Percentiles rank a stretch among this genome's conserved stretches.
phyloP scores from a whole-genome alignment of 1,140 invertebrate genomes.

The Diabrotica undecimpunctata region DNA sequence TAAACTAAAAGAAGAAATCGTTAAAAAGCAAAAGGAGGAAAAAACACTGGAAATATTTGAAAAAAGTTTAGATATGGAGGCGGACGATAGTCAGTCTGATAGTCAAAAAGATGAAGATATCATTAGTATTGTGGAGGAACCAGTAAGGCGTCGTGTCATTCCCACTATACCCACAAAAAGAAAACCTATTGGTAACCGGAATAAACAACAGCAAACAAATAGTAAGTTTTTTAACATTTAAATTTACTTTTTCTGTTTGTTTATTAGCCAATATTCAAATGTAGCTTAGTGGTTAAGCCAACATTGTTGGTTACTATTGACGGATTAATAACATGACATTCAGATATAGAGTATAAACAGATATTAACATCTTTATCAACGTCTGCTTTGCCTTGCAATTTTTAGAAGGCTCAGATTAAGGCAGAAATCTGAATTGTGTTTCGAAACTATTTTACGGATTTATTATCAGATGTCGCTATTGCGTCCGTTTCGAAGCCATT shows the following conservation, averaged over 20 bases:
- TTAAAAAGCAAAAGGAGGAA: constrained; percentile 9
- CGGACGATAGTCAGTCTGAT: background rate
- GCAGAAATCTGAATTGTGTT: no score
- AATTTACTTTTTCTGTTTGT: background rate
- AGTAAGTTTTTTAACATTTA: background rate
- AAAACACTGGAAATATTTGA: constrained; percentile 5
- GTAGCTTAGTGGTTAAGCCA: no score
- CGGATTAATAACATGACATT: no score
- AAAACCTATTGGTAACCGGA: constrained; percentile 8
- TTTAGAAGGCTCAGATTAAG: no score
- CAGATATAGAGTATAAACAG: no score
- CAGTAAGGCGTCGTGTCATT: background rate
- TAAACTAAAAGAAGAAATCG: constrained; percentile 15
- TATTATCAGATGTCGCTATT: no score
- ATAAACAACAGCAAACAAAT: background rate
- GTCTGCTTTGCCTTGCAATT: no score
- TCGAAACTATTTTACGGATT: no score
- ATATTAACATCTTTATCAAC: no score
- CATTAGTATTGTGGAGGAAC: constrained; percentile 3
- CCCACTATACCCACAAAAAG: constrained; percentile 3
- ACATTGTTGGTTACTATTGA: no score
- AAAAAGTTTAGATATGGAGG: background rate
- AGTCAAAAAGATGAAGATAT: constrained; percentile 9
- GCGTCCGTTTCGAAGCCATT: no score
- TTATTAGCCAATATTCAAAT: no score